Conservation (phyloP, 1,140 invertebrate genomes). For the Cherax quadricarinatus region DNA sequence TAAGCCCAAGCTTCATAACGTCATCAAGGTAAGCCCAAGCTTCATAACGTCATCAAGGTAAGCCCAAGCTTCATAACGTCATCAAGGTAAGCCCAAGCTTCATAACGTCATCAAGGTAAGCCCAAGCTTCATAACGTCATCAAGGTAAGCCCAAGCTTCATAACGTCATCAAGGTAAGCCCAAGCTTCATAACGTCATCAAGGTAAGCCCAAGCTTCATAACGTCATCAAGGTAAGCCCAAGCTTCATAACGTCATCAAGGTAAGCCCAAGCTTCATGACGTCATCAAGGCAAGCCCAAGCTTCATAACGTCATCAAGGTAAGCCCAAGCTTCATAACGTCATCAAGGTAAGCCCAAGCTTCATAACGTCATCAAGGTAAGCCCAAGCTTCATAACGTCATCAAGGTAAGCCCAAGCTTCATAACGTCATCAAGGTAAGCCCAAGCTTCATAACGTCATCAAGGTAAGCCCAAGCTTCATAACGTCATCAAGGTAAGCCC, state of each 20-base stretch:
- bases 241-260: conserved; percentile 81
- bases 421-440: neutral
- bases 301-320: neutral
- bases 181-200: neutral
- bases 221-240: neutral
- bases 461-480: conserved; percentile 76
- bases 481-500: conserved; percentile 79
- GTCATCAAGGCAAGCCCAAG: neutral
- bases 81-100: neutral
- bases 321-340: neutral
- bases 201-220: neutral
- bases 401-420: neutral
- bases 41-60: neutral
- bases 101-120: neutral
- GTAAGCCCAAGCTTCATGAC: neutral
- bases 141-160: neutral
- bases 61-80: neutral
- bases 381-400: neutral
- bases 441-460: neutral
- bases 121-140: conserved; percentile 81
- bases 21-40: conserved; percentile 74
- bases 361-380: conserved; percentile 81
- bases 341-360: neutral
- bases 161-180: neutral
- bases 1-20: conserved; percentile 80